Percentiles rank a stretch among this genome's conserved stretches.
phyloP scores from a whole-genome alignment of 2,113 vertebrate genomes.

The Odocoileus hemionus region DNA sequence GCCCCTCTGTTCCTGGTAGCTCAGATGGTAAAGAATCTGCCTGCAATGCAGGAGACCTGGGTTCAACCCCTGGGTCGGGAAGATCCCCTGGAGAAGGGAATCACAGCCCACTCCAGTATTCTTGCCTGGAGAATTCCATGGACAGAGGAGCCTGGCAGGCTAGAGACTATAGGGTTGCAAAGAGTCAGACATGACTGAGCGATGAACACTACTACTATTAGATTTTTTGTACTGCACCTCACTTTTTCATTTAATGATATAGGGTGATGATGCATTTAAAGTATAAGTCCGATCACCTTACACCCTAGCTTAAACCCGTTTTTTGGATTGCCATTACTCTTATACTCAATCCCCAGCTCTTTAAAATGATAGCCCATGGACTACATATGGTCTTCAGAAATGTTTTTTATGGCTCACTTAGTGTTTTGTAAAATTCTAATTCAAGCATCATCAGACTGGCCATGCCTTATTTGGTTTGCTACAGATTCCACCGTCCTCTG shows the following conservation, averaged over 20 bases:
- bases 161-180: background rate
- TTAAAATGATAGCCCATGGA: background rate
- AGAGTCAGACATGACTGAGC: background rate
- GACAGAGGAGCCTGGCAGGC: background rate
- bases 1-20: background rate
- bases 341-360: background rate
- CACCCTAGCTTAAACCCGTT: background rate
- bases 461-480: background rate
- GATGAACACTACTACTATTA: background rate
- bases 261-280: background rate
- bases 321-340: background rate
- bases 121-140: background rate
- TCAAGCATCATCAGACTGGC: background rate
- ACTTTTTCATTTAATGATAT: background rate
- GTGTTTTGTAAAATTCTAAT: background rate
- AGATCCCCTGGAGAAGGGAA: background rate
- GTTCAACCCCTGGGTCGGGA: background rate
- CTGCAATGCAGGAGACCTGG: background rate
- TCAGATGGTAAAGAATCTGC: background rate
- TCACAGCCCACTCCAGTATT: background rate
- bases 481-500: rapidly evolving
- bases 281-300: background rate
- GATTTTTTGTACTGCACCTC: background rate
- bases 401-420: background rate
- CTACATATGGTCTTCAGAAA: background rate